These are phyloP conservation scores for Hedya salicella DNA, from an alignment of 2,888 invertebrate species.

Conservation along the genomic window DNA sequence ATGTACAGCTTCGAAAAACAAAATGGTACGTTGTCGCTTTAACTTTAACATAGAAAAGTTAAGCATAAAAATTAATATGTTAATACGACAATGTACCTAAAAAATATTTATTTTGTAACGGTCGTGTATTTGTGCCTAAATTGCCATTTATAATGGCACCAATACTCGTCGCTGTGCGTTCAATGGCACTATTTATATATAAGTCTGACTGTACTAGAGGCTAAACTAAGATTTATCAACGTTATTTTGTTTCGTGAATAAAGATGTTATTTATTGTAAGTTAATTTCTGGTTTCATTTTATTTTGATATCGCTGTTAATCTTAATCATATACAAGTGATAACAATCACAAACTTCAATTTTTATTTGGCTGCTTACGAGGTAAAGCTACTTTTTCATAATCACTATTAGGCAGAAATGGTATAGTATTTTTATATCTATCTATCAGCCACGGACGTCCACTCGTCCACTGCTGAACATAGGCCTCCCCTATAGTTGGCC, in stretches of 20 bases:
- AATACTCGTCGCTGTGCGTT: constrained; percentile 3
- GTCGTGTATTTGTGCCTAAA: constrained; percentile 8
- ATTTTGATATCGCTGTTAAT: background rate
- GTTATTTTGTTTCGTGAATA: constrained; percentile 67
- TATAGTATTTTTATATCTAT: too few relatives aligned
- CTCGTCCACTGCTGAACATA: too few relatives aligned
- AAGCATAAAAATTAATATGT: background rate
- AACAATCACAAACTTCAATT: too few relatives aligned
- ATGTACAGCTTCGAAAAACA: constrained; percentile 6
- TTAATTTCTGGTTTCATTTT: constrained; percentile 56
- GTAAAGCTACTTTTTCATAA: too few relatives aligned
- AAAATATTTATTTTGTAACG: constrained; percentile 6
- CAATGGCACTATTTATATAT: background rate
- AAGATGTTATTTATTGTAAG: constrained; percentile 73
- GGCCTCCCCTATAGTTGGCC: too few relatives aligned
- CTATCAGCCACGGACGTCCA: too few relatives aligned
- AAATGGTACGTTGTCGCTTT: constrained; percentile 11
- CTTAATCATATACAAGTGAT: background rate
- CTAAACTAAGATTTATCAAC: constrained; percentile 51
- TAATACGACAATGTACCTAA: constrained; percentile 12
- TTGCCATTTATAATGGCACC: constrained; percentile 8
- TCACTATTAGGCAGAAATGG: too few relatives aligned
- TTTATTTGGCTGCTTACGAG: too few relatives aligned
- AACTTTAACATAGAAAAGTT: background rate
- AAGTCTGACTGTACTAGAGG: constrained; percentile 30